Conservation (phyloP, 2,888 invertebrate species). For the Eupeodes luniger region DNA sequence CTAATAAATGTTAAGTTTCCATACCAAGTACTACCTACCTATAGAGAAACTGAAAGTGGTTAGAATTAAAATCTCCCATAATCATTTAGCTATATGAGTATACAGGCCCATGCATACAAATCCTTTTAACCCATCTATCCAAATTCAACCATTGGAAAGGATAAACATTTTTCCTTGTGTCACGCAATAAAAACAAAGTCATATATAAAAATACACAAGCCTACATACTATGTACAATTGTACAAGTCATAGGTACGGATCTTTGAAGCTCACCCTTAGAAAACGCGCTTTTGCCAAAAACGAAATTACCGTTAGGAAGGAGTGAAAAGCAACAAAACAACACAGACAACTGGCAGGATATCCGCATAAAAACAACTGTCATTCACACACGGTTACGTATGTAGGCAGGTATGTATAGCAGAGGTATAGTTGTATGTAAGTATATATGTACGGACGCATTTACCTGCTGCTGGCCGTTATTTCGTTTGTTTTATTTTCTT, state of each 20-base stretch:
- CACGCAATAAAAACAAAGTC: constrained; percentile 43
- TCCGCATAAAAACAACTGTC: constrained; percentile 39
- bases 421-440: no score
- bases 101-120: background rate
- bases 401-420: no score
- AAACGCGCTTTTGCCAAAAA: constrained; percentile 33
- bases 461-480: constrained; percentile 14
- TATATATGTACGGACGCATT: no score
- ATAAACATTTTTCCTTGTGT: constrained; percentile 34
- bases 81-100: background rate
- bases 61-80: background rate
- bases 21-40: no score
- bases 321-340: constrained; percentile 6
- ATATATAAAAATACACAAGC: background rate
- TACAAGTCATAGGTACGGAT: constrained; percentile 1
- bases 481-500: background rate
- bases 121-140: background rate
- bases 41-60: background rate
- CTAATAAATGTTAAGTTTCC: no score
- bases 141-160: constrained; percentile 12
- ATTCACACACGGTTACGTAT: constrained; percentile 4
- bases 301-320: constrained; percentile 19
- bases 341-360: background rate
- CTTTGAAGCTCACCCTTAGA: background rate
- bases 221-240: background rate